Evolutionary conservation across 2,797 vertebrate genomes (phyloP).

Genomic region (Pangasius mekongensis): DNA sequence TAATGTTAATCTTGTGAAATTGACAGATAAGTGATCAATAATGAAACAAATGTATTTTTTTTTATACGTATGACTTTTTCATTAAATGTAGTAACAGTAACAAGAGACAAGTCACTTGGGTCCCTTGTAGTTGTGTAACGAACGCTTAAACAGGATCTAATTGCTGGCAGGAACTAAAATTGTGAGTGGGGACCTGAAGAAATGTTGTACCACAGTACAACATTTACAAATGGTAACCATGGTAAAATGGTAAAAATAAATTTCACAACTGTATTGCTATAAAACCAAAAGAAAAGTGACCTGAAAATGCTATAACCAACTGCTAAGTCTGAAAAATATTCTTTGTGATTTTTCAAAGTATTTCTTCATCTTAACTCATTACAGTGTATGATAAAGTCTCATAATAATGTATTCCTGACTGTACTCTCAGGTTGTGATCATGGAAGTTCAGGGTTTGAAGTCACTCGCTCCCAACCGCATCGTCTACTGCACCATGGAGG

Average conservation of each 20-base stretch:
- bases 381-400: not conserved
- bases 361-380: not conserved
- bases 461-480: conserved; percentile 94
- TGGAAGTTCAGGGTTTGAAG: conserved; percentile 96
- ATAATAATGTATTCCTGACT: not conserved
- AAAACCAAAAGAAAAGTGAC: not conserved
- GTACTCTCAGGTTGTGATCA: conserved; percentile 90
- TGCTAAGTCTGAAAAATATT: not conserved
- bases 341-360: not conserved
- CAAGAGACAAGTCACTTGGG: not conserved
- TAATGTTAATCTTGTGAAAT: not conserved
- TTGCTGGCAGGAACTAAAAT: not conserved
- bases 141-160: not conserved
- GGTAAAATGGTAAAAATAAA: not conserved
- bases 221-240: no score
- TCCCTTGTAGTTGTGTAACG: not conserved
- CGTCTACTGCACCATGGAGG: conserved; percentile 98
- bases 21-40: not conserved
- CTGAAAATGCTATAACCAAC: not conserved
- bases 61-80: not conserved
- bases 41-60: not conserved
- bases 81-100: no score
- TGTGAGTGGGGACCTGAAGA: not conserved
- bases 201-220: no score
- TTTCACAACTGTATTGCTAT: not conserved